Evolutionary conservation across 2,797 vertebrate species (phyloP), one percentile per base, ranked within the genome.

Genomic region (Brachyalestes nurse): DNA sequence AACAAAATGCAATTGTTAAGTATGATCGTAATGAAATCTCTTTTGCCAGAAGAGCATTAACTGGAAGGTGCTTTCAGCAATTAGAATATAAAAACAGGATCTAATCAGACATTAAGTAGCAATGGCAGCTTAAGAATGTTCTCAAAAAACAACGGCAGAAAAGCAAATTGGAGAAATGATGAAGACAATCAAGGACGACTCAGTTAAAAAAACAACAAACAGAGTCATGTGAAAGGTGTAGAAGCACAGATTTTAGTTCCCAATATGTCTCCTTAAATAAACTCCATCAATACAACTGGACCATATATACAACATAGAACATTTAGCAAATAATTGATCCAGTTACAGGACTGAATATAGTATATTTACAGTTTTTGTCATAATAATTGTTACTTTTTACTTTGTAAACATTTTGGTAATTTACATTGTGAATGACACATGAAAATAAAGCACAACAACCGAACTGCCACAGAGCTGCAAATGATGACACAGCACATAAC

Each of bases 351-450:
- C n/a, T 47, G 12, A 47, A 49, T n/a, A 49, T n/a, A 5, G n/a
- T 49, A 47, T 45, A 69, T 53, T 7, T 71, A 28, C 25, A 71
- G n/a, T n/a, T 19, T 45, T 9, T 34, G 34, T 34, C 34, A 67
- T 47, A 55, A 10, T 60, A 23, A 67, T 67, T 67, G n/a, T 66
- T 67, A 6, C 4, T 70, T 10, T 5, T 21, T 14, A 4, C n/a
- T 53, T 51, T 71, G 69, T 71, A 71, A 71, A 53, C 45, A 69
- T 69, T 23, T 2, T 51, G 28, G 28, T 66, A 67, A 8, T 69
- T 51, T 23, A 71, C 45, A 71, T 17, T 49, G 13, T 71, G 13
- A 23, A 69, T 12, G 21, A 47, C 13, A n/a, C n/a, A 6, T 25
- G n/a, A 49, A 21, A 47, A 47, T 47, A 45, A 67, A 47, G n/a